These are phyloP conservation scores for Cylloceria caligata DNA, from an alignment of 2,888 invertebrate genomes.

Conservation along the genomic window DNA sequence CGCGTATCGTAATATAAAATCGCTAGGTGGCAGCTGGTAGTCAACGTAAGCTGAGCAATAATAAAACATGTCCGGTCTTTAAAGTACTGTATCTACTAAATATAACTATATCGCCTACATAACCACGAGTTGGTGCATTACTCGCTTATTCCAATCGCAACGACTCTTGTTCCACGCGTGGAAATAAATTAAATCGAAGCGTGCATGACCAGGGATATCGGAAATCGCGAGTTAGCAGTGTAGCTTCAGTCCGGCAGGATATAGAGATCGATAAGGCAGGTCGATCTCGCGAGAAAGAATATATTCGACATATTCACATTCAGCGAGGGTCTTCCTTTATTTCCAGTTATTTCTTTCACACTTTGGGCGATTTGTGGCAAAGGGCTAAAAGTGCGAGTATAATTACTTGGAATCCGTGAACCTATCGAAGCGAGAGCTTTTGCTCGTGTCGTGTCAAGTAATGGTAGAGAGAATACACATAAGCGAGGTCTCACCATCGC, in stretches of 20 bases:
- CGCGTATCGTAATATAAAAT: no score
- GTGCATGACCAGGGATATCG: not conserved
- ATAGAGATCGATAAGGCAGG: slow-evolving; percentile 13
- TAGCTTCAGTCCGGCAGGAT: not conserved
- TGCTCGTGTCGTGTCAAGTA: slow-evolving; percentile 10
- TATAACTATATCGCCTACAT: no score
- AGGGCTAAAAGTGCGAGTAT: slow-evolving; percentile 24
- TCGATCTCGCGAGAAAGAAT: not conserved
- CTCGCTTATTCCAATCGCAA: not conserved
- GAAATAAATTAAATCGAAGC: slow-evolving; percentile 11
- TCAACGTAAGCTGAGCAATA: no score
- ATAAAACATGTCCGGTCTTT: no score
- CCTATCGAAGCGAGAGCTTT: slow-evolving; percentile 14
- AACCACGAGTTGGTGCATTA: no score
- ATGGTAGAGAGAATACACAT: not conserved
- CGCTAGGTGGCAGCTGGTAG: no score
- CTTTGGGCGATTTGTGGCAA: slow-evolving; percentile 2
- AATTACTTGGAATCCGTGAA: slow-evolving; percentile 42
- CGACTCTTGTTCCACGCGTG: not conserved
- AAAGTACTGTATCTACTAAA: no score
- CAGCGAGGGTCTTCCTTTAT: not conserved
- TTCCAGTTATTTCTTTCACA: not conserved
- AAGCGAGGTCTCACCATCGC: slow-evolving; percentile 7
- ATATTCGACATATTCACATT: not conserved
- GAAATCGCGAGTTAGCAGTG: not conserved